These are phyloP conservation scores for Sphinx pinastri DNA, from an alignment of 2,888 invertebrate genomes.

Conservation along the genomic window DNA sequence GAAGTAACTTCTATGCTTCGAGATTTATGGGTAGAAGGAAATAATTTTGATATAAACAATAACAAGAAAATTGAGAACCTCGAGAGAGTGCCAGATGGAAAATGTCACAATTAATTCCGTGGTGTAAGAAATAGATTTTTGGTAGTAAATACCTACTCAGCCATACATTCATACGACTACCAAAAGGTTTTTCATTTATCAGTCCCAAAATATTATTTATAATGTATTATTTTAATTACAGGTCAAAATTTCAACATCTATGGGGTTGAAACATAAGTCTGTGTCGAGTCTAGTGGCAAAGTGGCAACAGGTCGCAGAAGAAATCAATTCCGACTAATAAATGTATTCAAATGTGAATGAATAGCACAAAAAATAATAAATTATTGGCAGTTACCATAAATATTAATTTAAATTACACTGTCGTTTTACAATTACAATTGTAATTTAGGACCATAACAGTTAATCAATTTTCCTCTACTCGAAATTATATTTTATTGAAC, in stretches of 20 bases:
- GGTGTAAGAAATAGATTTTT: no score
- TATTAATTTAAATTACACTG: not conserved
- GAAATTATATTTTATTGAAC: not conserved
- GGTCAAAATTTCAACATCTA: constrained; percentile 73
- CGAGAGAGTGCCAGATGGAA: no score
- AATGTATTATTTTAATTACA: constrained; percentile 39
- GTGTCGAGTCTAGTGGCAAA: constrained; percentile 86
- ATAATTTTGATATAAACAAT: no score
- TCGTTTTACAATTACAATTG: not conserved
- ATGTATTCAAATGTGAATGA: not conserved
- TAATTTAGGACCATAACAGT: not conserved
- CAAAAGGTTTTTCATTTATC: not conserved
- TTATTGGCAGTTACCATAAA: constrained; percentile 9
- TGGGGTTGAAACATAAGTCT: constrained; percentile 85
- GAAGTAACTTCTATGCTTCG: not conserved
- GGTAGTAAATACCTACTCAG: no score
- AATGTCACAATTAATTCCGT: no score
- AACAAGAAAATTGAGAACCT: no score
- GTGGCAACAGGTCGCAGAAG: constrained; percentile 87
- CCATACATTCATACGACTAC: no score
- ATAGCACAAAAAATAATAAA: not conserved
- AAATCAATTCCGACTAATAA: constrained; percentile 67
- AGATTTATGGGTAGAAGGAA: no score
- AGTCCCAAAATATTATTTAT: not conserved
- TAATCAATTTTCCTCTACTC: not conserved